These are phyloP conservation scores for Agonopterix alstromeriana DNA, from an alignment of 2,888 invertebrate genomes.

Conservation along the genomic window DNA sequence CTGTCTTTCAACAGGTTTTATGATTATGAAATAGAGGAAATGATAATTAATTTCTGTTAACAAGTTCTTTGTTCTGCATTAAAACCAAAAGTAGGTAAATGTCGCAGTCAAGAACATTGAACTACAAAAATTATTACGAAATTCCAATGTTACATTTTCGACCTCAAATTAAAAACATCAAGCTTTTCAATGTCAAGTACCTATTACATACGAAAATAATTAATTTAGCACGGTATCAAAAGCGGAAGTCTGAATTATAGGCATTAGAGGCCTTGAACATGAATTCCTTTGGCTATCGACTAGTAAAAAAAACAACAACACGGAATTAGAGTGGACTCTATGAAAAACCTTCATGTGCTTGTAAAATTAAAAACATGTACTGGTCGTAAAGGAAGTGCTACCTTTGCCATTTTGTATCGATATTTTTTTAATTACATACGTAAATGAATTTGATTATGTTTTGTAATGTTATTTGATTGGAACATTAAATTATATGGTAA, in stretches of 20 bases:
- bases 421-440: no score
- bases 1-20: no score
- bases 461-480: no score
- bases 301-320: constrained; percentile 18
- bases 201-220: constrained; percentile 11
- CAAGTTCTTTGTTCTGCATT: constrained; percentile 6
- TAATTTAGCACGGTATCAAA: constrained; percentile 16
- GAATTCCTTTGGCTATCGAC: constrained; percentile 18
- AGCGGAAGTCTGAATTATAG: constrained; percentile 20
- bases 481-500: no score
- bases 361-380: constrained; percentile 4
- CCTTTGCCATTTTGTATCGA: constrained; percentile 1
- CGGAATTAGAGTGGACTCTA: constrained; percentile 21
- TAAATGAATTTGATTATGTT: no score
- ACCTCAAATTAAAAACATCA: constrained; percentile 1
- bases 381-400: constrained; percentile 5
- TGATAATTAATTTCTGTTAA: no score
- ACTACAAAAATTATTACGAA: background rate
- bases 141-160: background rate
- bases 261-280: constrained; percentile 21
- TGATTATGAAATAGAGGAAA: no score
- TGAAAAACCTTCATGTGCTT: constrained; percentile 19
- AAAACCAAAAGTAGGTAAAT: constrained; percentile 5
- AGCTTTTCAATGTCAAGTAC: background rate
- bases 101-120: constrained; percentile 11